phyloP scores from a whole-genome alignment of 2,113 vertebrate species.

The Petromus typicus region DNA sequence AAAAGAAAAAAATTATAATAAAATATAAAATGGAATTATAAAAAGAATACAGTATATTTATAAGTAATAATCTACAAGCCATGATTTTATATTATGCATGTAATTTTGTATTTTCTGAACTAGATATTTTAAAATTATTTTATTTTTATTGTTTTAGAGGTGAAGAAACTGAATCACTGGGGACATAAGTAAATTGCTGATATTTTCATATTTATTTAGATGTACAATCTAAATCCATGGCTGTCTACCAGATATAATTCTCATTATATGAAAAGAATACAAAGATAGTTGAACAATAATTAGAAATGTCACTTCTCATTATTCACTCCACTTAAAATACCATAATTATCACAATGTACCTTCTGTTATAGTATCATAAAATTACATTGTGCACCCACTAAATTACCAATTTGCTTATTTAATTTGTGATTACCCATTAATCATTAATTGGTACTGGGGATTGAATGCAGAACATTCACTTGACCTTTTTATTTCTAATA shows the following conservation, averaged over 20 bases:
- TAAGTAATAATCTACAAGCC: background rate
- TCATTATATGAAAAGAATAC: background rate
- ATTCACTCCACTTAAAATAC: background rate
- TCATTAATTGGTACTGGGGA: background rate
- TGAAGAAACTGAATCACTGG: background rate
- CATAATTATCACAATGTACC: background rate
- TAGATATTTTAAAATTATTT: background rate
- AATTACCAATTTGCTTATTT: background rate
- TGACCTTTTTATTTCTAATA: background rate
- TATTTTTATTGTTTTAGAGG: background rate
- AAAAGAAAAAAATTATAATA: too few relatives aligned
- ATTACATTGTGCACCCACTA: background rate
- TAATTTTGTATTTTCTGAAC: background rate
- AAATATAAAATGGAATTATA: too few relatives aligned
- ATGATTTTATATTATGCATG: too few relatives aligned
- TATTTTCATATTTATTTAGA: background rate
- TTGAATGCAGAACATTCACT: background rate
- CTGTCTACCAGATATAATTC: background rate
- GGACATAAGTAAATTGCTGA: background rate
- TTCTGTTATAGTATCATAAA: background rate
- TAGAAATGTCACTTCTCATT: background rate
- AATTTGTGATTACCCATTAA: background rate
- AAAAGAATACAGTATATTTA: background rate
- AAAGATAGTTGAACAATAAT: background rate
- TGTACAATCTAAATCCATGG: background rate